Percentiles rank a stretch among this genome's conserved stretches.
These are phyloP conservation scores for Onthophagus sagittarius DNA, from an alignment of 2,888 invertebrate species.

Conservation along the genomic window DNA sequence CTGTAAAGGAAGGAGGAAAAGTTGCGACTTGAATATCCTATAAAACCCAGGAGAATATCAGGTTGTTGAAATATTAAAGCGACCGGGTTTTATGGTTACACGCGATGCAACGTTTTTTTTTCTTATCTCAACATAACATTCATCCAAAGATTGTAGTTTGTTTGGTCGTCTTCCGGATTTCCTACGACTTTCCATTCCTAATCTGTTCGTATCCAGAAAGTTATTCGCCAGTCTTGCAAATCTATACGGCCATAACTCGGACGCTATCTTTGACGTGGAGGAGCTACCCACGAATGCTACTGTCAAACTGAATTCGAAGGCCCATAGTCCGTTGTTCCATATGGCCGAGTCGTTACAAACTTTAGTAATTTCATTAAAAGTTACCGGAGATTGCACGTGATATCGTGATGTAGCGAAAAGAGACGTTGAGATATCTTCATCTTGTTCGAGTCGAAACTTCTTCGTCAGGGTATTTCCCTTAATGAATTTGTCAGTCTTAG, in stretches of 20 bases:
- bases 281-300: not conserved
- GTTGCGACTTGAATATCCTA: not conserved
- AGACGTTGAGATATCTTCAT: not conserved
- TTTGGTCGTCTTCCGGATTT: not conserved
- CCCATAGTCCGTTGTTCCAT: not conserved
- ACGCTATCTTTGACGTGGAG: not conserved
- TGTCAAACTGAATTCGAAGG: not conserved
- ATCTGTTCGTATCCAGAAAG: not conserved
- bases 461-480: not conserved
- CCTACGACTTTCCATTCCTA: not conserved
- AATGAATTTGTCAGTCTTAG: not conserved
- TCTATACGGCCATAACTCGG: not conserved
- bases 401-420: not conserved
- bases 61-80: not conserved
- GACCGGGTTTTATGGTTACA: not conserved
- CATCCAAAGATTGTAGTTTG: not conserved
- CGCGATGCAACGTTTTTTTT: not conserved
- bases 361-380: not conserved
- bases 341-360: not conserved
- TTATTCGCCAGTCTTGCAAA: not conserved
- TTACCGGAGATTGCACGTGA: not conserved
- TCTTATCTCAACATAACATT: not conserved
- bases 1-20: not conserved
- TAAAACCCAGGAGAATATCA: not conserved
- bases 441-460: not conserved